Base-by-base conservation (phyloP, 1,140 invertebrate genomes). In the Leptoteleia sp. region DNA sequence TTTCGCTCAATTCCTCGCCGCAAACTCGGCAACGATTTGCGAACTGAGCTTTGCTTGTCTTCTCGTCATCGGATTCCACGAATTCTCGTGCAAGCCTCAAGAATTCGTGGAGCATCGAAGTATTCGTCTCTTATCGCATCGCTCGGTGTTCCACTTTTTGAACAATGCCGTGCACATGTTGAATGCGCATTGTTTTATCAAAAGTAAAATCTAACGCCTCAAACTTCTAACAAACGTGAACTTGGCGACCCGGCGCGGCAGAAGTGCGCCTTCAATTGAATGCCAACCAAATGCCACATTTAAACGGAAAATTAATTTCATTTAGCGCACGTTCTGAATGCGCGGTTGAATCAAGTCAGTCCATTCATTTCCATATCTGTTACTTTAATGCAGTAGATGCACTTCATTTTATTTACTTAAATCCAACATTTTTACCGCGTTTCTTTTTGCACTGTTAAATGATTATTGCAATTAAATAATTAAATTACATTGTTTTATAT, bases 141-240 rank as follows among this genome's bases (percentile, higher is more conserved):
- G 64, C 38, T 15, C 52, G 35, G 19, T 61, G 61, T 79, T 76
- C 65, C 54, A 75, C 61, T 76, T 77, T 65, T 77, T 52, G 38
- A 70, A 75, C 68, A 73, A 68, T 68, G 31, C 55, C 40, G 40
- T 37, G 29, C 64, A 68, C 61, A 79, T 64, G 55, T 73, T 65
- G 33, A 62, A 68, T 64, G 76, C 29, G 54, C 65, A 59, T 77
- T 77, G 77, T 81, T 80, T 76, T 57, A 81, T 80, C 82, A 70
- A 47, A 76, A 76, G 64, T 35, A n/a, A 27, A 40, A 76, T 76
- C 64, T 76, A 4, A 43, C 48, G 64, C 73, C 40, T 64, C 47
- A 0, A 47, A 52, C 31, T 33, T 45, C 11, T 50, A 61, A 65
- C 52, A 33, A 50, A 55, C 13, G 31, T 57, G 52, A 57, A 73